These are phyloP conservation scores for Caiman crocodilus DNA, from an alignment of 2,797 vertebrate genomes.

Conservation along the genomic window DNA sequence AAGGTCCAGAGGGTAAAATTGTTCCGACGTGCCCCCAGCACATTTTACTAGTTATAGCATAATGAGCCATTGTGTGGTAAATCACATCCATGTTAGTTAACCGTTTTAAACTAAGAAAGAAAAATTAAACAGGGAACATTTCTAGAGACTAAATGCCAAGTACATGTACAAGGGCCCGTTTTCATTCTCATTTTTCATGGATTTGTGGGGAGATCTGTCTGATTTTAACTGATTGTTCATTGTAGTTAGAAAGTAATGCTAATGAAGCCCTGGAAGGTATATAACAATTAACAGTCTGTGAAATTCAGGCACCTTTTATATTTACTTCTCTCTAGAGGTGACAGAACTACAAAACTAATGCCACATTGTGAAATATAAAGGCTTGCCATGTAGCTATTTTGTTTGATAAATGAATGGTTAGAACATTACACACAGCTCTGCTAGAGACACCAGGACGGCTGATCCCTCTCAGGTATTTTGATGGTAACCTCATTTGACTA, in stretches of 20 bases:
- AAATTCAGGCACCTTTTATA: neutral
- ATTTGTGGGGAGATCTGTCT: neutral
- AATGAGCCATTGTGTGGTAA: no score
- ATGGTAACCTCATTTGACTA: neutral
- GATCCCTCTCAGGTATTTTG: accelerated
- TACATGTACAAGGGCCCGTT: no score
- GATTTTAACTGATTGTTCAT: neutral
- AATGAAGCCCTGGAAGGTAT: conserved; percentile 3
- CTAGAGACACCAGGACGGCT: neutral
- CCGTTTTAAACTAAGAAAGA: no score
- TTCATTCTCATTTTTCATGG: accelerated
- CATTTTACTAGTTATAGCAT: no score
- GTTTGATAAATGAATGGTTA: neutral
- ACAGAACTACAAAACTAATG: neutral
- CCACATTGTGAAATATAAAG: neutral
- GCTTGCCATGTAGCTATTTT: neutral
- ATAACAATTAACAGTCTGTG: neutral
- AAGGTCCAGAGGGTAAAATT: no score
- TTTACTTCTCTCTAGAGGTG: neutral
- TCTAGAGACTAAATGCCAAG: no score
- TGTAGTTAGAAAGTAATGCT: neutral
- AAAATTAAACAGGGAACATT: no score
- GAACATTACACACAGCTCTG: neutral
- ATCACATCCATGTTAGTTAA: no score
- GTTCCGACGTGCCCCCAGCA: no score